These are phyloP conservation scores for Erinaceus europaeus DNA, from an alignment of 2,113 vertebrate species.

Conservation along the genomic window DNA sequence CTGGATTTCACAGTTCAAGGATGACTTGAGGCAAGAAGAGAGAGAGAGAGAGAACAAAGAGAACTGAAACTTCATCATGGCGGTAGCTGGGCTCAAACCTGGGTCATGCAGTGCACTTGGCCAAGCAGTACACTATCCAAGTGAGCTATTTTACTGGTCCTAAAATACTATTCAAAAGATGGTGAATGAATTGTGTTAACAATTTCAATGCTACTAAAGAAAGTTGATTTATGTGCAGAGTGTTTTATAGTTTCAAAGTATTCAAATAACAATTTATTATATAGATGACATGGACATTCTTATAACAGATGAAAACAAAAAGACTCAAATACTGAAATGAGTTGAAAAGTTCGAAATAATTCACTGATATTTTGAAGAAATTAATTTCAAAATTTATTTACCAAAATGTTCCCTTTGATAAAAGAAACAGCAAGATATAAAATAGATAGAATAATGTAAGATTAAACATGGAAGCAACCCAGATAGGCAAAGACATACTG, in stretches of 20 bases:
- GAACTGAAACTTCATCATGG: no score
- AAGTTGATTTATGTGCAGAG: neutral
- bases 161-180: neutral
- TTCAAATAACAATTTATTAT: neutral
- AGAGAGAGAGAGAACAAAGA: no score
- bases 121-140: no score
- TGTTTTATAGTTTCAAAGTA: neutral
- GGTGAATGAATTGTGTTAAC: neutral
- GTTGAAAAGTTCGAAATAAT: slow-evolving; percentile 1
- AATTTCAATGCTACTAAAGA: no score
- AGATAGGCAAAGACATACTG: no score
- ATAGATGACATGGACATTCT: neutral
- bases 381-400: neutral
- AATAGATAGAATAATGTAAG: no score
- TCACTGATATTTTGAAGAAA: neutral
- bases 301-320: neutral
- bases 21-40: no score
- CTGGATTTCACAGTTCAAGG: no score
- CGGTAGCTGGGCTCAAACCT: no score
- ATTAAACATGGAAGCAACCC: no score
- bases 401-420: neutral
- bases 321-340: neutral
- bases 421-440: neutral
- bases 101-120: no score
- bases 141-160: no score